Conservation (phyloP, 1,140 invertebrate genomes). For the Calephelis nemesis region DNA sequence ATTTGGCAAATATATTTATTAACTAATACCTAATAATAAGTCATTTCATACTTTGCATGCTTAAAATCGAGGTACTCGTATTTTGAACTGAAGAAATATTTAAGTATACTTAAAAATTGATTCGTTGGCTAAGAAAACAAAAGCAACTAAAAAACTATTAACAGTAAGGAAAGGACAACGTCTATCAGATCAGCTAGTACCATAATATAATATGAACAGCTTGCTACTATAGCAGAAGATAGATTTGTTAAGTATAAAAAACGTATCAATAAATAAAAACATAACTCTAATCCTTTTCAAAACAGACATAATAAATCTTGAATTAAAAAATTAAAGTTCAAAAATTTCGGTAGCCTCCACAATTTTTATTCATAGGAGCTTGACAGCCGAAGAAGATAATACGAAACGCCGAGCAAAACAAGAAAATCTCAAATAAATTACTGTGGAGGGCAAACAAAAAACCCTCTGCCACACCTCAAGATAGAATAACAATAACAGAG, state of each 20-base stretch:
- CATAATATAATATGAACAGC: too few species aligned
- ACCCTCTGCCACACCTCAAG: slow-evolving; percentile 64
- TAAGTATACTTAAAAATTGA: too few species aligned
- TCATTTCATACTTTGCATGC: too few species aligned
- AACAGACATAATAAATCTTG: neutral
- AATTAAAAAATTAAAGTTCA: slow-evolving; percentile 29
- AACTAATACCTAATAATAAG: too few species aligned
- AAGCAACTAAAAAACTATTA: too few species aligned
- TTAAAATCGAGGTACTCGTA: too few species aligned
- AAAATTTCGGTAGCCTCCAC: slow-evolving; percentile 44
- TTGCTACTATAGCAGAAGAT: too few species aligned
- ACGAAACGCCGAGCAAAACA: slow-evolving; percentile 60
- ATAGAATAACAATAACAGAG: slow-evolving; percentile 73
- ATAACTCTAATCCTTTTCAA: neutral
- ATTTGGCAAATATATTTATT: too few species aligned
- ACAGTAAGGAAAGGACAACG: too few species aligned
- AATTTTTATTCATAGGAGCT: slow-evolving; percentile 49
- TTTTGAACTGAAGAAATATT: too few species aligned
- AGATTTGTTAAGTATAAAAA: neutral
- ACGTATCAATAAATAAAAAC: slow-evolving; percentile 1
- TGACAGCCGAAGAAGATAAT: slow-evolving; percentile 63
- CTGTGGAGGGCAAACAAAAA: slow-evolving; percentile 62
- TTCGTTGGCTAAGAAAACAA: too few species aligned
- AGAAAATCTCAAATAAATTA: slow-evolving; percentile 71
- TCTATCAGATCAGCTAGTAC: too few species aligned